phyloP scores from a whole-genome alignment of 2,113 vertebrate genomes.

The Amblyopsis rosae region DNA sequence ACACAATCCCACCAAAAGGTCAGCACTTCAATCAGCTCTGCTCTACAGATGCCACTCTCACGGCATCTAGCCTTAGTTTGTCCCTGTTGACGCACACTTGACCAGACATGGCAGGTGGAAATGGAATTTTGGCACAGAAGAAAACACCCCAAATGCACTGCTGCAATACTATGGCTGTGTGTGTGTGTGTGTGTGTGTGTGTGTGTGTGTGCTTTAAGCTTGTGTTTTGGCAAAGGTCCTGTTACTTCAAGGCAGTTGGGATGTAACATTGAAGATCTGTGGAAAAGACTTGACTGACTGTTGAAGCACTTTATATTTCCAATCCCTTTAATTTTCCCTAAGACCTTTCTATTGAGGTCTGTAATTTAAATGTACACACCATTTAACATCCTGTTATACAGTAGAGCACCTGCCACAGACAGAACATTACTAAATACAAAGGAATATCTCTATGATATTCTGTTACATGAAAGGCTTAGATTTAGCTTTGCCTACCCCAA shows the following conservation, averaged over 20 bases:
- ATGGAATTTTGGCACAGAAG: slow-evolving; percentile 28
- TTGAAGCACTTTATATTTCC: slow-evolving; percentile 36
- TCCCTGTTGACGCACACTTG: slow-evolving; percentile 55
- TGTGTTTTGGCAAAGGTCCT: background rate
- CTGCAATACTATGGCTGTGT: background rate
- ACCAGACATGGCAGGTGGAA: slow-evolving; percentile 46
- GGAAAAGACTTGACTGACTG: slow-evolving; percentile 44
- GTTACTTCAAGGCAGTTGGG: slow-evolving; percentile 1
- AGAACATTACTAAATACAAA: slow-evolving; percentile 14
- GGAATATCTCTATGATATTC: background rate
- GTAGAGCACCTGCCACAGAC: slow-evolving; percentile 12
- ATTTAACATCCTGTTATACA: slow-evolving; percentile 20
- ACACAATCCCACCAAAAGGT: slow-evolving; percentile 71
- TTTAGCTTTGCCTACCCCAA: background rate
- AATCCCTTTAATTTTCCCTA: slow-evolving; percentile 51
- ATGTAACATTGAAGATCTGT: slow-evolving; percentile 47
- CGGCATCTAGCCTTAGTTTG: slow-evolving; percentile 21
- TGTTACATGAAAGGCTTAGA: background rate
- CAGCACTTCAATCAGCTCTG: slow-evolving; percentile 68
- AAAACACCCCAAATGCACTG: slow-evolving; percentile 4
- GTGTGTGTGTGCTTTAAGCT: background rate
- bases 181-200: background rate
- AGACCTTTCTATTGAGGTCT: slow-evolving; percentile 31
- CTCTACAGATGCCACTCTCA: slow-evolving; percentile 49
- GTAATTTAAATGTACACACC: slow-evolving; percentile 49